Evolutionary conservation across 2,888 invertebrate species (phyloP), one percentile per base, ranked within the genome.

Genomic region (Dicranocentrus wangi): DNA sequence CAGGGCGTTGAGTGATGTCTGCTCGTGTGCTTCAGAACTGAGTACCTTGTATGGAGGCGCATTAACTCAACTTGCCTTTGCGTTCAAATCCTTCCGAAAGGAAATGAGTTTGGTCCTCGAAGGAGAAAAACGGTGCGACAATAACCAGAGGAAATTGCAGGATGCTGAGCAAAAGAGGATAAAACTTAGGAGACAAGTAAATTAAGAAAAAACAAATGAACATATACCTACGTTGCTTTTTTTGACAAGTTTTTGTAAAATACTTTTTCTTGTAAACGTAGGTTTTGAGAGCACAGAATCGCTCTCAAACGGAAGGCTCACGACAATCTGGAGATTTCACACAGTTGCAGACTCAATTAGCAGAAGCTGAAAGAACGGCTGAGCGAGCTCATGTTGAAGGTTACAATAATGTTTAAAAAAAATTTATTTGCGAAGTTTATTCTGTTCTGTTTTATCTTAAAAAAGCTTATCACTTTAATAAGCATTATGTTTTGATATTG

Each of bases 361-460:
- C 88, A 8, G 89, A 90, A 85, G 90, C 90, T 15, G 89, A 90
- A 86, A 87, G 89, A 84, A 88, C 89, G 21, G 89, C 89, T 71
- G 89, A 89, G 84, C 83, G 90, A 43, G 90, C 90, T 43, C 89
- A 90, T 85, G 81, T 89, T 43, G 91, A 90, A 89, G 89, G 90
- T 90, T 87, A 23, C n/a, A n/a, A n/a, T n/a, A 60, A 25, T 53
- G 51, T n/a, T 68, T 76, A 7, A n/a, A n/a, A 53, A 15, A 15
- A 7, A 10, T 13, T 70, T 13, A 39, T 39, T 23, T 8, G 8
- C 13, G 39, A 39, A n/a, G n/a, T n/a, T n/a, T n/a, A n/a, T n/a
- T n/a, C n/a, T n/a, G n/a, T n/a, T n/a, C n/a, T n/a, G n/a, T n/a
- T n/a, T n/a, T n/a, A n/a, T n/a, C n/a, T n/a, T n/a, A n/a, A n/a